Conservation (phyloP, 2,797 vertebrate species). For the Craterocephalus amniculus region DNA sequence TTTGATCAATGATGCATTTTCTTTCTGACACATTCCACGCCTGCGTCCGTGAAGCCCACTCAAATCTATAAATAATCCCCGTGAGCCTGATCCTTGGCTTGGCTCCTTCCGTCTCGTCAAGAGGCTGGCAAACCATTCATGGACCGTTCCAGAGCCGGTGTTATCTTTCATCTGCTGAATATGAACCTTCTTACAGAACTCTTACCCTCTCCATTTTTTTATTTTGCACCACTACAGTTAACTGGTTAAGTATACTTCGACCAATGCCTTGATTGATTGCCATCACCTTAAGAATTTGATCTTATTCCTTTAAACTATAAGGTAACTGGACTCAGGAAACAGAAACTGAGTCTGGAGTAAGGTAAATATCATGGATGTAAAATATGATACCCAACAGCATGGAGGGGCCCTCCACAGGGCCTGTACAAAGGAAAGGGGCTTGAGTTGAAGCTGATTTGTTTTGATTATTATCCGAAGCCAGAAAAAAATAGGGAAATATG, state of each 20-base stretch:
- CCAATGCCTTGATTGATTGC: slow-evolving; percentile 1
- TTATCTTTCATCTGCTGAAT: slow-evolving; percentile 49
- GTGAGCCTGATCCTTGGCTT: slow-evolving; percentile 72
- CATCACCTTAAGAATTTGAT: background rate
- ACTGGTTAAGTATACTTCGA: slow-evolving; percentile 11
- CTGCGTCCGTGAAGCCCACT: slow-evolving; percentile 78
- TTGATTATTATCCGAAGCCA: background rate
- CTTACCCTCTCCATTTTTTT: slow-evolving; percentile 3
- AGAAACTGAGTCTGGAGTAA: too few species aligned
- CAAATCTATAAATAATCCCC: slow-evolving; percentile 82
- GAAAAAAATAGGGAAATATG: background rate
- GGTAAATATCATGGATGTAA: background rate
- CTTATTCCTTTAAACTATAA: too few species aligned
- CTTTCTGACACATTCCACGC: slow-evolving; percentile 78
- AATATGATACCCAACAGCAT: background rate
- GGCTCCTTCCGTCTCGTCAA: slow-evolving; percentile 75
- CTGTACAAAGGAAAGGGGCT: background rate
- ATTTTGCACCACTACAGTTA: slow-evolving; percentile 18
- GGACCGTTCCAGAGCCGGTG: slow-evolving; percentile 41
- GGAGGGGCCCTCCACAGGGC: too few species aligned
- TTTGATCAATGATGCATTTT: slow-evolving; percentile 78
- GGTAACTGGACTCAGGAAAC: too few species aligned
- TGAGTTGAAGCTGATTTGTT: background rate
- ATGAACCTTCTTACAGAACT: slow-evolving; percentile 22
- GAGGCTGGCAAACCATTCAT: slow-evolving; percentile 65